Evolutionary conservation across 2,797 vertebrate genomes (phyloP).

Genomic region (Dromococcyx pavoninus): DNA sequence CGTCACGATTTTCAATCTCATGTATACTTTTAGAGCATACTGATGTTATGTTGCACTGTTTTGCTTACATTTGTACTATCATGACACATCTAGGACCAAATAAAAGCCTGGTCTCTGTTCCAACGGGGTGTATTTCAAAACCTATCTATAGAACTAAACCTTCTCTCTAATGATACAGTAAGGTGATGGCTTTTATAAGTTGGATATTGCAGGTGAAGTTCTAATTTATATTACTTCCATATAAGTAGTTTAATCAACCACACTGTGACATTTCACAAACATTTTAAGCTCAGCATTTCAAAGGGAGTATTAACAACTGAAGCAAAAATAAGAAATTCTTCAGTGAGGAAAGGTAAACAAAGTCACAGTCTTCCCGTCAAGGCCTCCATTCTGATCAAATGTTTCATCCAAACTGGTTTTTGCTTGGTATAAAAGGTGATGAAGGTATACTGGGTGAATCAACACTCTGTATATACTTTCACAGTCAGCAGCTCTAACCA

Average conservation of each 20-base stretch:
- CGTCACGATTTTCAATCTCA: not conserved
- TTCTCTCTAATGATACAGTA: not conserved
- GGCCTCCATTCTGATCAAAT: not conserved
- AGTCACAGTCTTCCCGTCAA: not conserved
- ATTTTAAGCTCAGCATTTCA: not conserved
- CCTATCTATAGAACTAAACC: not conserved
- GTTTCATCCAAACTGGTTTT: not conserved
- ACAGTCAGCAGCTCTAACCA: not conserved
- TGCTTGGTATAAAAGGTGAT: not conserved
- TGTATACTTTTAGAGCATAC: not conserved
- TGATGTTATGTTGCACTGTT: not conserved
- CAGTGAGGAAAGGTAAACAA: not conserved
- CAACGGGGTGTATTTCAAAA: not conserved
- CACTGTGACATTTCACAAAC: not conserved
- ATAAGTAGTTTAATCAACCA: not conserved
- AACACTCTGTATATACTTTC: not conserved
- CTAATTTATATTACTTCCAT: not conserved
- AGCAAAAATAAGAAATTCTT: not conserved
- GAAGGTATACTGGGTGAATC: not conserved
- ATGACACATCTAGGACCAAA: not conserved
- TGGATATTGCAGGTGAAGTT: not conserved
- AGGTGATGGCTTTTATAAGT: not conserved
- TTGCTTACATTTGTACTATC: not conserved
- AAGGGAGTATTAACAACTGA: not conserved
- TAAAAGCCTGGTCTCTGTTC: not conserved